Conservation (phyloP, 2,113 vertebrate species). For the Phycodurus eques region DNA sequence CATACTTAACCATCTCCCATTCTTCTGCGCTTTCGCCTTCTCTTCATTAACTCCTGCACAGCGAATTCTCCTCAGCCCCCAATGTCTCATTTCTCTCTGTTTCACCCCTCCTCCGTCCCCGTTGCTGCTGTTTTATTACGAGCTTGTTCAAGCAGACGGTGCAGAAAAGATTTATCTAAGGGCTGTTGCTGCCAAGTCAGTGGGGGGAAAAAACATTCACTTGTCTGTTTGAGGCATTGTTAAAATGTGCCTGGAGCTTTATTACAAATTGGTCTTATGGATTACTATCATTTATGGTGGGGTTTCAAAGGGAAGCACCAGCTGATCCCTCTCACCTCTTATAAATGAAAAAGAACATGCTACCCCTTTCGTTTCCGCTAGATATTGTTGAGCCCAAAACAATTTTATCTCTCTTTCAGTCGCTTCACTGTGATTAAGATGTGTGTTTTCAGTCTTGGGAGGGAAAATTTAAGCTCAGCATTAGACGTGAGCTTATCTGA, state of each 20-base stretch:
- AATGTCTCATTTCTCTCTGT: constrained; percentile 54
- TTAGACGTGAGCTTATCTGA: constrained; percentile 44
- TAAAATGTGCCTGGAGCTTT: constrained; percentile 66
- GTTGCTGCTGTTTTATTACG: constrained; percentile 63
- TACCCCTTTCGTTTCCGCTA: constrained; percentile 24
- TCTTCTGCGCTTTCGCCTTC: constrained; percentile 54
- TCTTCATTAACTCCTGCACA: constrained; percentile 70
- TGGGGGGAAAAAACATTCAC: constrained; percentile 56
- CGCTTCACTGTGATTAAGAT: constrained; percentile 41
- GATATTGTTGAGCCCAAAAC: constrained; percentile 46
- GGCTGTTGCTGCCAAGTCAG: constrained; percentile 65
- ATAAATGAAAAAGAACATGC: constrained; percentile 46
- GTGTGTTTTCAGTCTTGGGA: constrained; percentile 49
- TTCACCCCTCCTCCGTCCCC: constrained; percentile 28
- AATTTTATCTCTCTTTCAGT: constrained; percentile 50
- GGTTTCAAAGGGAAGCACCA: constrained; percentile 45
- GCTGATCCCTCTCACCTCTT: constrained; percentile 59
- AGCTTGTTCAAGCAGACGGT: constrained; percentile 66
- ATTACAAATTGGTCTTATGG: constrained; percentile 73
- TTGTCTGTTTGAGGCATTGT: constrained; percentile 65
- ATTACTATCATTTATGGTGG: constrained; percentile 66
- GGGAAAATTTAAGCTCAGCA: constrained; percentile 30
- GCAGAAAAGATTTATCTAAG: constrained; percentile 67
- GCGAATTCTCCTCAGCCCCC: constrained; percentile 64
- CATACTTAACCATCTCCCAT: constrained; percentile 64